These are phyloP conservation scores for Stigmatopora nigra DNA, from an alignment of 2,113 vertebrate genomes.

Conservation along the genomic window DNA sequence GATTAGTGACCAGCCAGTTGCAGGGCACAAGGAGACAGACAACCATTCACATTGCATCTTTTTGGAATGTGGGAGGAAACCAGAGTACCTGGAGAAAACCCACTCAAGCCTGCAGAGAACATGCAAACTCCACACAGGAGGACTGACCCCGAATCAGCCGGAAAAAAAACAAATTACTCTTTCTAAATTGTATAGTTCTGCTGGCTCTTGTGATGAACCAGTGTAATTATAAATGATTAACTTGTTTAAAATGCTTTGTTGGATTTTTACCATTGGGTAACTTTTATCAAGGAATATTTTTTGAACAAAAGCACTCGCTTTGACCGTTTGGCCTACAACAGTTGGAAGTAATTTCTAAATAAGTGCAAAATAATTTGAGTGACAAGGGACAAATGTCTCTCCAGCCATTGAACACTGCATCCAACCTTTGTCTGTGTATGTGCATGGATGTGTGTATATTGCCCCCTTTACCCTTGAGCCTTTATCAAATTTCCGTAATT, in stretches of 20 bases:
- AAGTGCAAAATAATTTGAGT: slow-evolving; percentile 47
- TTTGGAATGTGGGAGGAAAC: too few relatives aligned
- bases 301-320: slow-evolving; percentile 27
- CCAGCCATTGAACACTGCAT: slow-evolving; percentile 46
- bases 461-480: slow-evolving; percentile 68
- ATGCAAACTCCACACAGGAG: too few relatives aligned
- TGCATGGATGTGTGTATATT: slow-evolving; percentile 24
- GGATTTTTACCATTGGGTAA: background rate
- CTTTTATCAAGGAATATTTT: slow-evolving; percentile 16
- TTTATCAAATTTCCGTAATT: slow-evolving; percentile 74
- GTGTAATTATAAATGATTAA: background rate
- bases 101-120: too few relatives aligned
- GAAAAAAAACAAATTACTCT: background rate
- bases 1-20: too few relatives aligned
- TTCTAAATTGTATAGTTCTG: background rate
- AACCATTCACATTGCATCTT: too few relatives aligned
- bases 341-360: slow-evolving; percentile 49
- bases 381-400: slow-evolving; percentile 54
- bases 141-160: background rate
- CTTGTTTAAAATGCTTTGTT: background rate
- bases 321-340: slow-evolving; percentile 18
- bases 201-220: background rate
- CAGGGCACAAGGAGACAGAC: too few relatives aligned
- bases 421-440: slow-evolving; percentile 28
- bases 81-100: too few relatives aligned